Conservation (phyloP, 2,797 vertebrate genomes). For the Micrastur ruficollis region DNA sequence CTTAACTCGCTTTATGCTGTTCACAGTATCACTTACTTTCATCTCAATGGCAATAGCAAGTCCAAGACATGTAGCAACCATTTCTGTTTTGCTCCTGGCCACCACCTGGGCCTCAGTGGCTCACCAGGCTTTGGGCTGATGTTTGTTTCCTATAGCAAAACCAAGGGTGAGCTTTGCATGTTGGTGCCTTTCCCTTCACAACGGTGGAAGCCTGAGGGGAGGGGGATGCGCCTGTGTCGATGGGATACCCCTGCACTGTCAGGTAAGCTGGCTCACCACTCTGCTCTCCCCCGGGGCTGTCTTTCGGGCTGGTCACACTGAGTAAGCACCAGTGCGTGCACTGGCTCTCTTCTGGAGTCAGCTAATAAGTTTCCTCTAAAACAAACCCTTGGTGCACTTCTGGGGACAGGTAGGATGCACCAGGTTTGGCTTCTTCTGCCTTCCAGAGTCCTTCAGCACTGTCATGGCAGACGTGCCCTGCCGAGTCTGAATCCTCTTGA, state of each 20-base stretch:
- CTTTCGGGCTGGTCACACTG: rapidly evolving
- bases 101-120: not conserved
- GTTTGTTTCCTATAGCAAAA: not conserved
- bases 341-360: not conserved
- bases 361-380: not conserved
- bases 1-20: not conserved
- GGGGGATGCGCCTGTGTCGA: rapidly evolving
- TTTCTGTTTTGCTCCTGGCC: not conserved
- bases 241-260: not conserved
- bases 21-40: not conserved
- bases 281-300: not conserved
- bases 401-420: not conserved
- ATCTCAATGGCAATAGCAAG: not conserved
- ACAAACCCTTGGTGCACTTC: not conserved
- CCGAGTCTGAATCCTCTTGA: not conserved
- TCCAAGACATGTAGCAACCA: rapidly evolving
- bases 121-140: not conserved
- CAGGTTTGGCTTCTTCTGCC: not conserved
- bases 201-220: not conserved
- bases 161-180: not conserved
- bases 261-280: not conserved
- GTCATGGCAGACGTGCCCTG: rapidly evolving
- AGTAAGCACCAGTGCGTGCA: not conserved
- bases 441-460: not conserved
- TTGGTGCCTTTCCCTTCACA: not conserved